These are phyloP conservation scores for Notothenia coriiceps DNA, from an alignment of 2,113 vertebrate genomes.

Conservation along the genomic window DNA sequence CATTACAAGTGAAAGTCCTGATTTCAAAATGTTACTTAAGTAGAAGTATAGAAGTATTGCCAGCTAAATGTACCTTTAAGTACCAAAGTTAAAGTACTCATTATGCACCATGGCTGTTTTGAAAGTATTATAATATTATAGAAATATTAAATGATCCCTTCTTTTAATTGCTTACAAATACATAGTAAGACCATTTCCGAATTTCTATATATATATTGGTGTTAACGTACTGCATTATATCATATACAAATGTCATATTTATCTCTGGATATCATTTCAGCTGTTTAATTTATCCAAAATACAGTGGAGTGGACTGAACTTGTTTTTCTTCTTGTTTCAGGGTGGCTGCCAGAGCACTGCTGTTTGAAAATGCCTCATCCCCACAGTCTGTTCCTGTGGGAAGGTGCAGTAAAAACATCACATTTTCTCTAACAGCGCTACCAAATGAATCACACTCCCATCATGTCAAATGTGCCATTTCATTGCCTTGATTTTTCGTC, in stretches of 20 bases:
- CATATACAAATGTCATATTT: neutral
- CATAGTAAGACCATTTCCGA: no score
- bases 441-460: neutral
- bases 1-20: no score
- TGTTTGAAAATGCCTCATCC: slow-evolving; percentile 89
- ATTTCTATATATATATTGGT: no score
- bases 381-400: slow-evolving; percentile 82
- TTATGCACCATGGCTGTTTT: no score
- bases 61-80: no score
- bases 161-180: no score
- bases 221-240: no score
- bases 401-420: slow-evolving; percentile 78
- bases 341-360: slow-evolving; percentile 89
- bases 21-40: no score
- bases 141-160: no score
- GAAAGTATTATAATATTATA: no score
- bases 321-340: slow-evolving; percentile 77
- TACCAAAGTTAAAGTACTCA: no score
- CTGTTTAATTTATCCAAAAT: neutral
- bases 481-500: slow-evolving; percentile 27
- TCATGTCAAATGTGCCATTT: neutral
- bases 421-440: neutral
- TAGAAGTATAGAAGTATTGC: no score
- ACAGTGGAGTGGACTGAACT: neutral
- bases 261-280: neutral